These are phyloP conservation scores for Oscarella lobularis DNA, from an alignment of 37 sponge, comb jelly and placozoan genomes.

Conservation along the genomic window DNA sequence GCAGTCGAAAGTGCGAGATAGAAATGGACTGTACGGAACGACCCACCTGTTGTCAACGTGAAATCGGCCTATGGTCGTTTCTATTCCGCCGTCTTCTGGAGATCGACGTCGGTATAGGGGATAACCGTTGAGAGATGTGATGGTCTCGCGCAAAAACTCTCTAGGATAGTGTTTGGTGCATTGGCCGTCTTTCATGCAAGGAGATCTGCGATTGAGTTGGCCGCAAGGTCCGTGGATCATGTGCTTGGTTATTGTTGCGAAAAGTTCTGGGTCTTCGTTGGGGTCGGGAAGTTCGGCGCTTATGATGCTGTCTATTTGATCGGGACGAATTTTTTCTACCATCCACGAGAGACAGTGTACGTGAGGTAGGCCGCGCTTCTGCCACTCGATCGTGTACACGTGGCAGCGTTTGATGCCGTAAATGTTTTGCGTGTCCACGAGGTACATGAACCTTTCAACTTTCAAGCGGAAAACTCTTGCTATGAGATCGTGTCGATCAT, in stretches of 20 bases:
- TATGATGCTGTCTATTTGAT: too few relatives aligned
- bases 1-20: constrained; percentile 4
- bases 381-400: constrained; percentile 24
- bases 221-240: constrained; percentile 22
- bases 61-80: constrained; percentile 3
- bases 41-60: constrained; percentile 33
- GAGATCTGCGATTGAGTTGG: constrained; percentile 10
- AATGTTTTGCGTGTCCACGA: constrained; percentile 12
- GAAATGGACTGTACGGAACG: constrained; percentile 30
- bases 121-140: constrained; percentile 19
- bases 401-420: constrained; percentile 19
- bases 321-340: too few relatives aligned
- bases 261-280: too few relatives aligned
- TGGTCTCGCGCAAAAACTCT: constrained; percentile 12
- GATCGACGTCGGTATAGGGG: constrained; percentile 13
- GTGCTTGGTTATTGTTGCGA: too few relatives aligned
- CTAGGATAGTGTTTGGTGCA: constrained; percentile 32
- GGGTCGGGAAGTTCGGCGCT: too few relatives aligned
- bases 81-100: constrained; percentile 26
- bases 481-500: constrained; percentile 32
- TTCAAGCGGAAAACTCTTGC: constrained; percentile 30
- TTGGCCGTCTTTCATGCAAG: constrained; percentile 33
- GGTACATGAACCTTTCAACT: constrained; percentile 20
- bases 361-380: constrained; percentile 35
- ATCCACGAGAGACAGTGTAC: constrained; percentile 17